Conservation (phyloP, 2,113 vertebrate species). For the Nerophis ophidion region DNA sequence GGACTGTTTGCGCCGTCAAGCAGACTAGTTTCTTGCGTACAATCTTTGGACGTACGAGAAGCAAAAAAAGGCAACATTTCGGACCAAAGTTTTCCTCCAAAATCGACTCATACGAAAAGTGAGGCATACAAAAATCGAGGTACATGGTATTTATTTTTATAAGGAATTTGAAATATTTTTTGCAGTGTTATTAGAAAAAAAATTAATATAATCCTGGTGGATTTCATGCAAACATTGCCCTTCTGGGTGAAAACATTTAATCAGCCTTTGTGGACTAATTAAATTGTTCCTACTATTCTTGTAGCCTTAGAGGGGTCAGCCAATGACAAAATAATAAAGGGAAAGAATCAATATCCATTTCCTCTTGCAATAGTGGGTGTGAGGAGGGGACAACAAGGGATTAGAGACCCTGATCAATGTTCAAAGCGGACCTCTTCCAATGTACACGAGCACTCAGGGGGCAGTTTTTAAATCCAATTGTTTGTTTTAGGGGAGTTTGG, state of each 20-base stretch:
- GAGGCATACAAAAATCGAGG: too few relatives aligned
- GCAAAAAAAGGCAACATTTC: too few relatives aligned
- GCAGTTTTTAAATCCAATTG: slow-evolving; percentile 26
- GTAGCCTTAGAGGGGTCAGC: slow-evolving; percentile 51
- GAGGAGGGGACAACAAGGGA: slow-evolving; percentile 35
- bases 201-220: not conserved
- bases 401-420: slow-evolving; percentile 59
- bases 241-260: slow-evolving; percentile 17
- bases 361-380: slow-evolving; percentile 37
- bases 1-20: too few relatives aligned
- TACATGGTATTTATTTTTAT: too few relatives aligned
- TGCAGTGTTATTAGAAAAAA: too few relatives aligned
- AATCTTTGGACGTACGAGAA: too few relatives aligned
- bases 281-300: slow-evolving; percentile 36
- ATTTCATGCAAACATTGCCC: not conserved
- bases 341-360: slow-evolving; percentile 67
- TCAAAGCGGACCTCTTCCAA: slow-evolving; percentile 41
- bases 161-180: too few relatives aligned
- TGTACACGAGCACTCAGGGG: slow-evolving; percentile 6
- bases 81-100: too few relatives aligned
- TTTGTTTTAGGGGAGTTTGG: slow-evolving; percentile 84
- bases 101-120: too few relatives aligned
- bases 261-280: slow-evolving; percentile 25
- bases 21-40: too few relatives aligned
- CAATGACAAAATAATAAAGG: slow-evolving; percentile 70